Evolutionary conservation across 1,140 invertebrate species (phyloP).

Genomic region (Cydia splendana): DNA sequence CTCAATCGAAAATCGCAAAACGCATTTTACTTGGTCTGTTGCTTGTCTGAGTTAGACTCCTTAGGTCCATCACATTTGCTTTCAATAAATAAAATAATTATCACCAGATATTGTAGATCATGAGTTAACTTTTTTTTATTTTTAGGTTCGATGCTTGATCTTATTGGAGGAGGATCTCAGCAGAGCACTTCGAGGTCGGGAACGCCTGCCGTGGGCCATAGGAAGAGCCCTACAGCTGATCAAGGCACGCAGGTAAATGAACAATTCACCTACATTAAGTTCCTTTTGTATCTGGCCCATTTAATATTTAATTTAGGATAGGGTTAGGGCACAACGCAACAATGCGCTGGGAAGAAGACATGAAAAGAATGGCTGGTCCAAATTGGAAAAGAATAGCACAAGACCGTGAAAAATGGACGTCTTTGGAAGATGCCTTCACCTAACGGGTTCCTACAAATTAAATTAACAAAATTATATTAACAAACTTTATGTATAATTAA

Average conservation of each 20-base stretch:
- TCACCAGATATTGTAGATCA: neutral
- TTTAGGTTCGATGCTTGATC: constrained; percentile 85
- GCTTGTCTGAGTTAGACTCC: constrained; percentile 47
- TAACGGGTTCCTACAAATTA: too few species aligned
- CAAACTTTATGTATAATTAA: too few species aligned
- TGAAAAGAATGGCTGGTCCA: too few species aligned
- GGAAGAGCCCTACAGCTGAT: constrained; percentile 91
- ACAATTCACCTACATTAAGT: neutral
- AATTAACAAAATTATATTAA: too few species aligned
- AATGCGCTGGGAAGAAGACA: too few species aligned
- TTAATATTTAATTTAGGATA: too few species aligned
- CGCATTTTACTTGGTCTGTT: constrained; percentile 74
- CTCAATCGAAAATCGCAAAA: constrained; percentile 63
- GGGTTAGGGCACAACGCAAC: too few species aligned
- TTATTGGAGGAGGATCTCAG: constrained; percentile 85
- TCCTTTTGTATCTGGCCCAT: too few species aligned
- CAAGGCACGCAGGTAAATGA: constrained; percentile 86
- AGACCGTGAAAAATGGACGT: too few species aligned
- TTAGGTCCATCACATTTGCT: neutral
- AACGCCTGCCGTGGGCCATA: constrained; percentile 85
- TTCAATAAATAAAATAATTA: neutral
- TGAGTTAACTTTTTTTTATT: constrained; percentile 34
- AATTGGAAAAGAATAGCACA: too few species aligned
- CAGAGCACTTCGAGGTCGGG: constrained; percentile 84
- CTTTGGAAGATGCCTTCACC: too few species aligned